Percentiles rank a stretch among this genome's conserved stretches.
These are phyloP conservation scores for Megaceryle maxima DNA, from an alignment of 2,113 vertebrate species.

Conservation along the genomic window DNA sequence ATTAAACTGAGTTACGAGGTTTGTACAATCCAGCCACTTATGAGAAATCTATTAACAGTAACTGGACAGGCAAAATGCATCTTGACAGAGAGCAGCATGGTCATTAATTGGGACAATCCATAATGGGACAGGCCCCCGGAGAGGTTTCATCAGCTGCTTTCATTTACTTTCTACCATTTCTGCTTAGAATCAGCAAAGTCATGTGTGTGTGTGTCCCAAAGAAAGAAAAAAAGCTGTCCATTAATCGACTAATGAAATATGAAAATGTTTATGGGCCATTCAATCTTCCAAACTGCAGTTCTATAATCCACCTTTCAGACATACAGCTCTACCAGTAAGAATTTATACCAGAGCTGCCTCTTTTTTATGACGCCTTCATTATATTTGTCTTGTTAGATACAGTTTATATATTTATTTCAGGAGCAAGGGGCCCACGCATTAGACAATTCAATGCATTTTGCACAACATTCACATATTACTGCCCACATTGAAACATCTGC, in stretches of 20 bases:
- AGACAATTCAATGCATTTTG: constrained; percentile 15
- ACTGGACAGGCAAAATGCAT: constrained; percentile 79
- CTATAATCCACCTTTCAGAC: constrained; percentile 80
- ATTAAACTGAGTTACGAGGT: constrained; percentile 84
- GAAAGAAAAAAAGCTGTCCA: constrained; percentile 69
- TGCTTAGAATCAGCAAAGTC: constrained; percentile 81
- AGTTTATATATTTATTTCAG: constrained; percentile 62
- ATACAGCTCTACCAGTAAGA: constrained; percentile 69
- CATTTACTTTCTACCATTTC: constrained; percentile 73
- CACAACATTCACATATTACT: neutral
- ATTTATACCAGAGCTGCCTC: constrained; percentile 73
- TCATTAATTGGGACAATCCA: constrained; percentile 80
- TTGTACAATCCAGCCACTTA: constrained; percentile 84
- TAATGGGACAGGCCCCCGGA: constrained; percentile 70
- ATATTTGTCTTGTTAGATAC: constrained; percentile 66
- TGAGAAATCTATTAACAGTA: constrained; percentile 84
- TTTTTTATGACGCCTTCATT: constrained; percentile 47
- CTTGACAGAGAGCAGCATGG: constrained; percentile 63
- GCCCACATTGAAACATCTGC: neutral
- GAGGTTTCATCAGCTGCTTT: constrained; percentile 71
- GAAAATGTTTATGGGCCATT: constrained; percentile 84
- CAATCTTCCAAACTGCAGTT: constrained; percentile 81
- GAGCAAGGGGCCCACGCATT: neutral
- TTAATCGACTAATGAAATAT: constrained; percentile 85
- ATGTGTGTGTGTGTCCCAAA: neutral